Conservation (phyloP, 2,888 invertebrate species). For the Trichogramma dendrolimi region DNA sequence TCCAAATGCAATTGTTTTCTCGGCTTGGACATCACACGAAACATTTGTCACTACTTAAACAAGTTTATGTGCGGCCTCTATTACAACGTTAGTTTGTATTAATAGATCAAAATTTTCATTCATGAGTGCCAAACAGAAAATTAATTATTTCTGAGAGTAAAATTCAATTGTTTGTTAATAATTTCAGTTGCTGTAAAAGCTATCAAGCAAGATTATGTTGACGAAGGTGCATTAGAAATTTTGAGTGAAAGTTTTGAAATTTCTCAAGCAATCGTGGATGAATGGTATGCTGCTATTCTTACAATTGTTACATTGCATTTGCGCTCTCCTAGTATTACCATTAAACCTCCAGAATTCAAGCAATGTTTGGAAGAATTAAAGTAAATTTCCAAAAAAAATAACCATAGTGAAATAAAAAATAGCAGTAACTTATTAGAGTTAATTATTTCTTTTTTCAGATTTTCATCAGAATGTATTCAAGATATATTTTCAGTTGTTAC, state of each 20-base stretch:
- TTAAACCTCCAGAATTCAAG: slow-evolving; percentile 54
- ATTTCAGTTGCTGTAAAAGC: slow-evolving; percentile 45
- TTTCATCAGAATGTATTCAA: slow-evolving; percentile 54
- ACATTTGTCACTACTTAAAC: slow-evolving; percentile 42
- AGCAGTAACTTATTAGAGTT: not conserved
- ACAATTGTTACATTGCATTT: slow-evolving; percentile 55
- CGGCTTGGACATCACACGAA: slow-evolving; percentile 41
- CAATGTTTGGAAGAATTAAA: slow-evolving; percentile 54
- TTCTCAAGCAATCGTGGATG: slow-evolving; percentile 53
- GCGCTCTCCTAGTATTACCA: slow-evolving; percentile 50
- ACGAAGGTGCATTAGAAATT: slow-evolving; percentile 46
- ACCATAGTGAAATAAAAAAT: not conserved
- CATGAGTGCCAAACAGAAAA: slow-evolving; percentile 2
- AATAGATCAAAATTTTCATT: not conserved
- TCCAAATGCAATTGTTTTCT: slow-evolving; percentile 39
- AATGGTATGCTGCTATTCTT: slow-evolving; percentile 54
- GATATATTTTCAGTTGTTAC: slow-evolving; percentile 55
- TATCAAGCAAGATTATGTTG: slow-evolving; percentile 46
- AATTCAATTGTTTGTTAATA: not conserved
- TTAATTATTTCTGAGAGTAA: not conserved
- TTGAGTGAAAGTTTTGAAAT: slow-evolving; percentile 44
- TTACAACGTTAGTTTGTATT: slow-evolving; percentile 42
- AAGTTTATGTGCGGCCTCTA: slow-evolving; percentile 43
- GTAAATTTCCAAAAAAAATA: slow-evolving; percentile 34
- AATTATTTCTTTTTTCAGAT: slow-evolving; percentile 37